These are phyloP conservation scores for Hippocampus barbouri DNA, from an alignment of 2,113 vertebrate species.

Conservation along the genomic window DNA sequence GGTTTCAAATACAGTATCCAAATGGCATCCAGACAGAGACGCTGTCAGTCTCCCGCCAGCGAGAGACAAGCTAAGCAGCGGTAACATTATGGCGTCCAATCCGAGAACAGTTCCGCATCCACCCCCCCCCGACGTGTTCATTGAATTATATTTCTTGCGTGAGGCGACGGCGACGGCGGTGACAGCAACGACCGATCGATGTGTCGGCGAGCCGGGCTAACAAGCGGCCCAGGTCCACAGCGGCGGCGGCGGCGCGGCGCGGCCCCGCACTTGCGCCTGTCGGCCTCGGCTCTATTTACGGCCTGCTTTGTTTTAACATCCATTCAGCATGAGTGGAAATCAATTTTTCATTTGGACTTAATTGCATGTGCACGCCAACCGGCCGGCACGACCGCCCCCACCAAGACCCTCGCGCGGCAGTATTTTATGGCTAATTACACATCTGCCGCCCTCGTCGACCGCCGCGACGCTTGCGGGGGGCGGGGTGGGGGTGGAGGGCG, in stretches of 20 bases:
- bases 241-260: slow-evolving; percentile 30
- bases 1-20: not conserved
- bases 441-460: slow-evolving; percentile 40
- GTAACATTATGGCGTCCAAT: slow-evolving; percentile 33
- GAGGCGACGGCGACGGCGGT: slow-evolving; percentile 45
- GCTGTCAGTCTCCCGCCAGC: slow-evolving; percentile 16
- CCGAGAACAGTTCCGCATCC: not conserved
- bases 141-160: slow-evolving; percentile 59
- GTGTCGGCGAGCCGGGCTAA: slow-evolving; percentile 55
- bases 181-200: slow-evolving; percentile 60
- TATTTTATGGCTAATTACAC: slow-evolving; percentile 68
- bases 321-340: slow-evolving; percentile 71
- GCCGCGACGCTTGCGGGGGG: slow-evolving; percentile 20
- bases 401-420: slow-evolving; percentile 35
- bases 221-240: slow-evolving; percentile 54
- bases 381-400: slow-evolving; percentile 10
- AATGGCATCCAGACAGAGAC: not conserved
- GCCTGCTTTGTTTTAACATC: slow-evolving; percentile 71
- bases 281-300: slow-evolving; percentile 64
- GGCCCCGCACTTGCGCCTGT: slow-evolving; percentile 51
- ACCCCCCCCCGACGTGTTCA: slow-evolving; percentile 46
- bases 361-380: slow-evolving; percentile 55
- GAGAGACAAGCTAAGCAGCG: slow-evolving; percentile 10
- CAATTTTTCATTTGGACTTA: slow-evolving; percentile 73
- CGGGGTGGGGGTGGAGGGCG: too few relatives aligned